phyloP scores from a whole-genome alignment of 2,797 vertebrate genomes.

The Amblyraja radiata region DNA sequence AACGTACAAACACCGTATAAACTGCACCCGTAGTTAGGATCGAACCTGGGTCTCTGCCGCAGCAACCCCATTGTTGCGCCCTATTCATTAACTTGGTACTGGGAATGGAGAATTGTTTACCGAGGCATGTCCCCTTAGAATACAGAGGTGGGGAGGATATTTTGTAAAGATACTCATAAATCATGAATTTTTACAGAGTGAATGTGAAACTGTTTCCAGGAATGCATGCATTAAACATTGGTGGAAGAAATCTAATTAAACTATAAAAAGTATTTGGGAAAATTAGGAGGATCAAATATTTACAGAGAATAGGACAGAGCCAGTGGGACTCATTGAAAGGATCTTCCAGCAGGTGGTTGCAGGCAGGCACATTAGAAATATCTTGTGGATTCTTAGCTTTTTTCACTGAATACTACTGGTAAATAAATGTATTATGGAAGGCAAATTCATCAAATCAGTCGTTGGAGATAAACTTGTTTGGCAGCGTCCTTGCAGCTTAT shows the following conservation, averaged over 20 bases:
- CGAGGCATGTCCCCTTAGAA: neutral
- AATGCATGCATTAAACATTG: no score
- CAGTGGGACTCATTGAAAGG: neutral
- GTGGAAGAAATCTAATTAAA: no score
- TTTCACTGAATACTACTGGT: neutral
- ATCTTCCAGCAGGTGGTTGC: neutral
- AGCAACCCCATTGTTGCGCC: no score
- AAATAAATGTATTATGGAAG: neutral
- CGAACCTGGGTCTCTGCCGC: no score
- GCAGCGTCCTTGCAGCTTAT: neutral
- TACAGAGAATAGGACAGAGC: neutral
- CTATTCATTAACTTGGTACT: neutral
- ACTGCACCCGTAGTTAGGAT: no score
- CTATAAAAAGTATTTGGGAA: no score
- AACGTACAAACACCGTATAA: no score
- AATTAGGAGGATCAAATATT: no score
- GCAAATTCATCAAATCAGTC: neutral
- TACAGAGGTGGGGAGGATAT: neutral
- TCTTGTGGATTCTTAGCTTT: neutral
- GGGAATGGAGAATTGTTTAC: neutral
- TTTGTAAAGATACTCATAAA: neutral
- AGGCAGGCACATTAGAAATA: neutral
- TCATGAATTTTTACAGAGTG: neutral
- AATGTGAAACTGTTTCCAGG: neutral
- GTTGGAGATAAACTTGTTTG: neutral